Evolutionary conservation across 2,888 invertebrate species (phyloP).

Genomic region (Aelia acuminata): DNA sequence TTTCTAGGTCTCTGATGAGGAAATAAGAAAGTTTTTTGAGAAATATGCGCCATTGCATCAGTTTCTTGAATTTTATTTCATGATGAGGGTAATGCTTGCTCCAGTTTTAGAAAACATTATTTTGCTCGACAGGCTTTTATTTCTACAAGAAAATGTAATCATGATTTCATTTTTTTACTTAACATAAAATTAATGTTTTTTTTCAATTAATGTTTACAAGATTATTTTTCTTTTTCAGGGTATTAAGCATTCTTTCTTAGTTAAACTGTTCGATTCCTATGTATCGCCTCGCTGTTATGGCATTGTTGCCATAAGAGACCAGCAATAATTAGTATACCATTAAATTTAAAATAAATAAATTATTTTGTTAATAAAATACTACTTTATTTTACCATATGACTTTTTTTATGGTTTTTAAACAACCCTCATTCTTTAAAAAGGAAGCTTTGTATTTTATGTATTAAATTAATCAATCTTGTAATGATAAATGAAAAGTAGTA

Average conservation of each 20-base stretch:
- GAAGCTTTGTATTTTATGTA: too few species aligned
- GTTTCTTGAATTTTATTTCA: constrained; percentile 81
- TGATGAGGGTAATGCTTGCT: constrained; percentile 82
- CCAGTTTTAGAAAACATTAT: constrained; percentile 87
- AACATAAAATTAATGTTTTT: constrained; percentile 53
- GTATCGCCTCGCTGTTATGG: constrained; percentile 87
- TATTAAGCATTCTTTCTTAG: constrained; percentile 74
- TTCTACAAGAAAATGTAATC: constrained; percentile 77
- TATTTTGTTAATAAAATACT: background rate
- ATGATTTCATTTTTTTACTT: constrained; percentile 33
- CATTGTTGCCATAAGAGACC: constrained; percentile 73
- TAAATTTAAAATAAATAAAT: background rate
- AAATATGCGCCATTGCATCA: constrained; percentile 71
- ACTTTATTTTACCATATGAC: background rate
- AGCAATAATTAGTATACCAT: background rate
- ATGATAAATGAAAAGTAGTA: too few species aligned
- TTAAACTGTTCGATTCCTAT: constrained; percentile 86
- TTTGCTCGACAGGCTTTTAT: constrained; percentile 85
- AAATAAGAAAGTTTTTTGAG: constrained; percentile 70
- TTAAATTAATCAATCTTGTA: too few species aligned
- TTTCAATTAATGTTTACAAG: constrained; percentile 68
- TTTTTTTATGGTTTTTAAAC: too few species aligned
- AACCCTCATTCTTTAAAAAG: too few species aligned
- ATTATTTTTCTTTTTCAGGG: constrained; percentile 67
- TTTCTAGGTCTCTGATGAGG: constrained; percentile 75